Conservation (phyloP, 2,888 invertebrate species). For the Pherbina coryleti region DNA sequence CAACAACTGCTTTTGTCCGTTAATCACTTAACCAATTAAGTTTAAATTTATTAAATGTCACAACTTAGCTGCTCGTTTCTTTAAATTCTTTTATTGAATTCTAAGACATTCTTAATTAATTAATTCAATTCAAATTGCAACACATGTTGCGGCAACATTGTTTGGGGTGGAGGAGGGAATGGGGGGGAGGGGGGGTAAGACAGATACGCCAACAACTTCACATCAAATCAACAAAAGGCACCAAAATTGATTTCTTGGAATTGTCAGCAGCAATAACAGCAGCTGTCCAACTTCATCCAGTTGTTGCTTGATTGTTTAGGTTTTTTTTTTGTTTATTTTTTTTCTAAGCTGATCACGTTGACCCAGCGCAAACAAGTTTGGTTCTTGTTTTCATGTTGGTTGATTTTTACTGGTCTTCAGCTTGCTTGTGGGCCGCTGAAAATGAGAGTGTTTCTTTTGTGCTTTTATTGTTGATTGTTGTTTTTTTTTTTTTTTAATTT, state of each 20-base stretch:
- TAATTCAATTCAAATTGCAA: conserved; percentile 28
- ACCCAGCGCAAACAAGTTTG: neutral
- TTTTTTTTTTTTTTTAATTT: neutral
- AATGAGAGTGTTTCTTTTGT: neutral
- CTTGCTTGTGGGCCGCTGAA: neutral
- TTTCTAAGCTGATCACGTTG: neutral
- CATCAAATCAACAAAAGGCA: neutral
- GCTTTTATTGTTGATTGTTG: neutral
- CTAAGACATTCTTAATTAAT: conserved; percentile 13
- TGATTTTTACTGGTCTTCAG: neutral
- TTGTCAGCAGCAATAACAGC: neutral
- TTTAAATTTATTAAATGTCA: conserved; percentile 16
- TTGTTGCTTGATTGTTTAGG: neutral
- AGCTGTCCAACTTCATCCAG: neutral
- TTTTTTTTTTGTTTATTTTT: neutral
- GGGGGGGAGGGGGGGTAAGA: no score
- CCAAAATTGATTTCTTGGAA: conserved; percentile 16
- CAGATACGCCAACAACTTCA: neutral
- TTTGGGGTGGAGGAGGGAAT: neutral
- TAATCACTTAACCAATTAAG: neutral
- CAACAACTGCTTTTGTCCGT: no score
- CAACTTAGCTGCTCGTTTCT: neutral
- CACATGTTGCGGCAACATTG: neutral
- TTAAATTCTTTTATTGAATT: conserved; percentile 9
- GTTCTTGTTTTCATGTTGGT: neutral